These are phyloP conservation scores for Eupithecia dodoneata DNA, from an alignment of 2,888 invertebrate genomes.

Conservation along the genomic window DNA sequence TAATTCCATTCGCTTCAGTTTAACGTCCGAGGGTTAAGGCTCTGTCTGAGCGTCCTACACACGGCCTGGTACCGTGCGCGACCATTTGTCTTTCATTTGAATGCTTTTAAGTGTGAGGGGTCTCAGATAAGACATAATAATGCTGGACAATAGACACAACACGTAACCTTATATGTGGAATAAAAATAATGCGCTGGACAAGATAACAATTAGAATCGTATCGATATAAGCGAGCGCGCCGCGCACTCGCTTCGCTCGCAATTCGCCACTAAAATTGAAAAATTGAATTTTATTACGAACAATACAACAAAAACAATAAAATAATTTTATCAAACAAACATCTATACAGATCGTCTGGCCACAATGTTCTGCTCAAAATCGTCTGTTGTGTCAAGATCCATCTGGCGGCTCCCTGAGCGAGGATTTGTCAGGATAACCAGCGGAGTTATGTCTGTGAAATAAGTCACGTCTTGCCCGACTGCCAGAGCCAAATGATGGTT, in stretches of 20 bases:
- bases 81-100: slow-evolving; percentile 11
- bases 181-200: too few relatives aligned
- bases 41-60: slow-evolving; percentile 19
- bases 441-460: slow-evolving; percentile 30
- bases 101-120: not conserved
- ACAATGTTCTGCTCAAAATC: not conserved
- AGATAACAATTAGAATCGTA: too few relatives aligned
- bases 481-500: slow-evolving; percentile 15
- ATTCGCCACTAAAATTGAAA: too few relatives aligned
- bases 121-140: not conserved
- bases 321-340: too few relatives aligned
- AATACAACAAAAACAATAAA: too few relatives aligned
- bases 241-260: too few relatives aligned
- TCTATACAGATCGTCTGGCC: not conserved
- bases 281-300: too few relatives aligned
- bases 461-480: slow-evolving; percentile 35
- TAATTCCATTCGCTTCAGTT: slow-evolving; percentile 71
- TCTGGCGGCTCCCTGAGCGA: slow-evolving; percentile 16
- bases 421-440: slow-evolving; percentile 40
- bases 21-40: slow-evolving; percentile 50
- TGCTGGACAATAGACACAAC: too few relatives aligned
- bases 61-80: slow-evolving; percentile 10
- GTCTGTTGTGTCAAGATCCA: not conserved
- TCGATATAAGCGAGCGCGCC: too few relatives aligned
- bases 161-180: too few relatives aligned